phyloP scores from a whole-genome alignment of 2,113 vertebrate genomes.

The Mus pahari region DNA sequence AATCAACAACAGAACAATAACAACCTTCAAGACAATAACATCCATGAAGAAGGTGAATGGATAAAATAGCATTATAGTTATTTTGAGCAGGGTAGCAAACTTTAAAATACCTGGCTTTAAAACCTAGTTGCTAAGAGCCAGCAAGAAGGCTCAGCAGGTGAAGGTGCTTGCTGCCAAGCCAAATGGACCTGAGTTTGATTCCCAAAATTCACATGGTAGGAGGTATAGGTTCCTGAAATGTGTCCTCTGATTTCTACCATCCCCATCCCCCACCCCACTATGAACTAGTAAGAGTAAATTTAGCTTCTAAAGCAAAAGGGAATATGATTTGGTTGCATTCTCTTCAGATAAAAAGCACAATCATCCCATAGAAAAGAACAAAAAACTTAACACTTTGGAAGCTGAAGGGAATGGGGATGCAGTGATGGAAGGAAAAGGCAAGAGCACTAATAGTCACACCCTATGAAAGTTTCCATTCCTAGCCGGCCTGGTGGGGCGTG shows the following conservation, averaged over 20 bases:
- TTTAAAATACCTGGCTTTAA: conserved; percentile 24
- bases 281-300: neutral
- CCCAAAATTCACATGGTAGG: neutral
- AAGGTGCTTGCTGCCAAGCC: neutral
- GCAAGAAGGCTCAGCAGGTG: neutral
- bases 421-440: neutral
- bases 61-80: conserved; percentile 55
- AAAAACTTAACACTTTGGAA: conserved; percentile 59
- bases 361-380: conserved; percentile 63
- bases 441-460: neutral
- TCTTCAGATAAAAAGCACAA: conserved; percentile 44
- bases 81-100: conserved; percentile 37
- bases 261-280: neutral
- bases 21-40: neutral
- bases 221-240: neutral
- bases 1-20: neutral
- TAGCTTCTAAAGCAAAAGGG: conserved; percentile 56
- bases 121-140: neutral
- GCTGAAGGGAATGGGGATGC: conserved; percentile 14
- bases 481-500: neutral
- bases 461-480: neutral
- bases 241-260: neutral
- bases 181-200: neutral
- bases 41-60: neutral
- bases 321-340: conserved; percentile 17